These are phyloP conservation scores for Dryas iulia DNA, from an alignment of 1,140 invertebrate genomes.

Conservation along the genomic window DNA sequence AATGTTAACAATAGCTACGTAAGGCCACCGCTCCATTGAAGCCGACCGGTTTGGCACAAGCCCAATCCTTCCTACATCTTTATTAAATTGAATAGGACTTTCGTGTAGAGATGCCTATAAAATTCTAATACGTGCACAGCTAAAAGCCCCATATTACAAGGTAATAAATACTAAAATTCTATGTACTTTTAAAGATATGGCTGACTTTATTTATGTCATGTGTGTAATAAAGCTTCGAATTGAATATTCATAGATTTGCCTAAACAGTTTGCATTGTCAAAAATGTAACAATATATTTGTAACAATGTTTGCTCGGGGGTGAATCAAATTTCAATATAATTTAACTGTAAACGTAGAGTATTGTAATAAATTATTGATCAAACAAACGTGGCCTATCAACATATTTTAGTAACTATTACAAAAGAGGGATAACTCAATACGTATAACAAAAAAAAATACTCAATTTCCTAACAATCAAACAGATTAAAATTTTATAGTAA, in stretches of 20 bases:
- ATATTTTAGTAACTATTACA: not conserved
- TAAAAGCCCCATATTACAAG: not conserved
- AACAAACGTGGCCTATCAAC: not conserved
- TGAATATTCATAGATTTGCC: not conserved
- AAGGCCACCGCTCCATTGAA: constrained; percentile 56
- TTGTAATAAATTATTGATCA: not conserved
- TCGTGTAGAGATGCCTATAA: not conserved
- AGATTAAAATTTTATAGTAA: constrained; percentile 20
- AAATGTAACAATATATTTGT: constrained; percentile 8
- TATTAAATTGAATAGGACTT: constrained; percentile 38
- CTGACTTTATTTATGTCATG: not conserved
- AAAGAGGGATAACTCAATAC: constrained; percentile 6
- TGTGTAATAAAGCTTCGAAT: not conserved
- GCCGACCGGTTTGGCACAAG: constrained; percentile 65
- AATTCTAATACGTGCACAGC: not conserved
- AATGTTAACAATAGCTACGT: constrained; percentile 69
- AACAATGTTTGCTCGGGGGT: constrained; percentile 11
- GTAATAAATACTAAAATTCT: not conserved
- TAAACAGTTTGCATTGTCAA: constrained; percentile 19
- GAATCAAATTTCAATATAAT: constrained; percentile 8
- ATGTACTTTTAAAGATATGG: not conserved
- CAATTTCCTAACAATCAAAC: constrained; percentile 18
- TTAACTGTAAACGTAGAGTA: not conserved
- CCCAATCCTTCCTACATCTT: constrained; percentile 47
- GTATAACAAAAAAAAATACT: constrained; percentile 6